Evolutionary conservation across 2,888 invertebrate species (phyloP).

Genomic region (Euplexia lucipara): DNA sequence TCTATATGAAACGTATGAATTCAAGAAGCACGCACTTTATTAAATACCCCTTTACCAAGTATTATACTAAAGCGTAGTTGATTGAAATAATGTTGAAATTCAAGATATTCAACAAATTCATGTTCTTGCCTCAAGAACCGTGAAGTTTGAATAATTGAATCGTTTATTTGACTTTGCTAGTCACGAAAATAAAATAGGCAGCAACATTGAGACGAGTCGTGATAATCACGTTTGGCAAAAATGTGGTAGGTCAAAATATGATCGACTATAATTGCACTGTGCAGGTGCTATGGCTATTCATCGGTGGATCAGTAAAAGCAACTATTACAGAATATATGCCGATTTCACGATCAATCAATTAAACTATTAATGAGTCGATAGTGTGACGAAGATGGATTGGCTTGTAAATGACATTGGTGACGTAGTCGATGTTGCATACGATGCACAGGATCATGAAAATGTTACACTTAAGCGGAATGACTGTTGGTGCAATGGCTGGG

Average conservation of each 20-base stretch:
- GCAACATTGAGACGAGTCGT: conserved; percentile 36
- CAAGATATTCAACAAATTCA: conserved; percentile 28
- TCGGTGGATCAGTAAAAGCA: not conserved
- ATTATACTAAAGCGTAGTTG: conserved; percentile 23
- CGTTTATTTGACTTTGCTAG: conserved; percentile 26
- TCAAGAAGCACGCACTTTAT: conserved; percentile 18
- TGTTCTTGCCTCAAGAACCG: conserved; percentile 30
- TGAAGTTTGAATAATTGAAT: conserved; percentile 46
- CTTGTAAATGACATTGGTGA: not conserved
- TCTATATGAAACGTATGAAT: conserved; percentile 8
- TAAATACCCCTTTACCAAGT: conserved; percentile 35
- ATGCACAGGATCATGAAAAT: no score
- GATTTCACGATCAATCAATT: conserved; percentile 29
- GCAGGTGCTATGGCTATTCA: conserved; percentile 1
- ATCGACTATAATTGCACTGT: conserved; percentile 24
- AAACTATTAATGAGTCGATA: not conserved
- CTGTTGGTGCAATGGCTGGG: no score
- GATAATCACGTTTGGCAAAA: conserved; percentile 17
- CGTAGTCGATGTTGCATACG: no score
- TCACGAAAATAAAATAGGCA: conserved; percentile 33
- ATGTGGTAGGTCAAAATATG: conserved; percentile 19
- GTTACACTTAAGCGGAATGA: no score
- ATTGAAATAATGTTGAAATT: conserved; percentile 35
- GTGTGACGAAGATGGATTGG: not conserved
- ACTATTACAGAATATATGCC: conserved; percentile 12